phyloP scores from a whole-genome alignment of 1,140 invertebrate genomes.

The Solenopsis invicta region DNA sequence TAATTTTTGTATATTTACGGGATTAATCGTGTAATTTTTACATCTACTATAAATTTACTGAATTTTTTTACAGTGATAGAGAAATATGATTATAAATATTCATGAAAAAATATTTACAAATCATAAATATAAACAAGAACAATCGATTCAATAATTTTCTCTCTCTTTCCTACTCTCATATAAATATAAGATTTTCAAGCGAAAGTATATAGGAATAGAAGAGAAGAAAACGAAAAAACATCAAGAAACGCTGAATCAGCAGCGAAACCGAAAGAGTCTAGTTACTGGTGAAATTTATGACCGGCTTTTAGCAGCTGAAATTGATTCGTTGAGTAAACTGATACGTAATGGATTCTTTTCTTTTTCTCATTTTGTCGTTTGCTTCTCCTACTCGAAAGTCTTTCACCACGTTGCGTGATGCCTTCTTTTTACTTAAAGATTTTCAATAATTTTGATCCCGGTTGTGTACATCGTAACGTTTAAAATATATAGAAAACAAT shows the following conservation, averaged over 20 bases:
- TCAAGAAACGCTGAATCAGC: slow-evolving; percentile 76
- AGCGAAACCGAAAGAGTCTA: slow-evolving; percentile 66
- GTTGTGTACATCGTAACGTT: slow-evolving; percentile 10
- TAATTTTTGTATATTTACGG: too few species aligned
- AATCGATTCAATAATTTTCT: slow-evolving; percentile 7
- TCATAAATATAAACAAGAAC: neutral
- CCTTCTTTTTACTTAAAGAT: slow-evolving; percentile 64
- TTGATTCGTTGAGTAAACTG: slow-evolving; percentile 81
- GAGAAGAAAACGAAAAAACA: slow-evolving; percentile 66
- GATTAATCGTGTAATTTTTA: too few species aligned
- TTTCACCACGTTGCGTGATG: slow-evolving; percentile 41
- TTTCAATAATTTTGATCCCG: slow-evolving; percentile 19
- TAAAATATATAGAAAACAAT: neutral
- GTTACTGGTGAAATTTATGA: slow-evolving; percentile 78
- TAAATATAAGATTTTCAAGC: slow-evolving; percentile 32
- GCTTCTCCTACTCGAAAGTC: slow-evolving; percentile 41
- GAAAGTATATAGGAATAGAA: slow-evolving; percentile 32
- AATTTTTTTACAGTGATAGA: neutral
- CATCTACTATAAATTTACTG: too few species aligned
- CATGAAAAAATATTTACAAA: slow-evolving; percentile 1
- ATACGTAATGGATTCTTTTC: slow-evolving; percentile 77
- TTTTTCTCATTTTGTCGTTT: slow-evolving; percentile 63
- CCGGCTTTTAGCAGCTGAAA: slow-evolving; percentile 79
- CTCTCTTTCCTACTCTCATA: neutral
- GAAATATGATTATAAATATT: neutral